Evolutionary conservation across 2,797 vertebrate genomes (phyloP), one percentile per base, ranked within the genome.

Genomic region (Odontamblyopus rebecca): DNA sequence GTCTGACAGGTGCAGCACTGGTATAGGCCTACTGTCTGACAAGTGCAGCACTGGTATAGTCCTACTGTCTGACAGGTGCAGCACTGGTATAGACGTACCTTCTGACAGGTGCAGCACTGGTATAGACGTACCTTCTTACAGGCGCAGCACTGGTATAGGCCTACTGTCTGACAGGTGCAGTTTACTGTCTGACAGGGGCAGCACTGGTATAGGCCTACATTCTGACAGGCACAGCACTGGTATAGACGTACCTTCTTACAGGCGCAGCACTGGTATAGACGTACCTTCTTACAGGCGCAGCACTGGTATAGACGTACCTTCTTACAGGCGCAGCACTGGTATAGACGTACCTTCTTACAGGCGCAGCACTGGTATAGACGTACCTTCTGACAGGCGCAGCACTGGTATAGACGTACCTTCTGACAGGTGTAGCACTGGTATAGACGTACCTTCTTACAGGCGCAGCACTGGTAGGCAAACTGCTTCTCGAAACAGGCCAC

Each of bases 401-500:
- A 26, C n/a, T 26, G 13, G 13, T 29, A 29, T 29, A 13, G 1
- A 13, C 71, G 85, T 95, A 29, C 57, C 5, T 60, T 16, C 26
- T 29, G 5, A 15, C 57, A 60, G 57, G 57, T 1, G 56, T 1
- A 13, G 57, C 1, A 29, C 12, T 6, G 5, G 27, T 16, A 60
- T 29, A 9, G 6, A 29, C 72, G 84, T 95, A 98, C 98, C 96
- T 99, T 97, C 91, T 98, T 97, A 91, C 97, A 99, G 84, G 93
- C 93, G 15, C 93, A 95, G 92, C 98, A 99, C 85, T 93, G 95
- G 73, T 96, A 96, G 88, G 97, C 95, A 90, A 97, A 98, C 78
- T 96, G 94, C 86, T 97, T 98, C 91, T 99, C 97, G 69, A 97
- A 99, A 85, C 98, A 99, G 11, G 95, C 78, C 78, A 98, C 91